Conservation (phyloP, 2,888 invertebrate genomes). For the Pyralis farinalis region DNA sequence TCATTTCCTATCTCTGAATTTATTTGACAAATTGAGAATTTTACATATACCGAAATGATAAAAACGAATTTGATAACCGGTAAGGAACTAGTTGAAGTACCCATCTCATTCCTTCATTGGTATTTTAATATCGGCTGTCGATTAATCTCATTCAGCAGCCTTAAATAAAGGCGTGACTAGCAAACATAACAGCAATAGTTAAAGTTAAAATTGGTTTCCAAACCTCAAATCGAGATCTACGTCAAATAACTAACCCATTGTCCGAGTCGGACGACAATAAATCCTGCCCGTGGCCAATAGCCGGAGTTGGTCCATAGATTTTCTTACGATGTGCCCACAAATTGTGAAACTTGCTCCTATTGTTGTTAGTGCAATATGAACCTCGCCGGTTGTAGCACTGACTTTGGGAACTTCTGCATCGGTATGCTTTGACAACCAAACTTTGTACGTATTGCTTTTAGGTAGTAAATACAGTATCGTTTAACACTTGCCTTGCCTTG, state of each 20-base stretch:
- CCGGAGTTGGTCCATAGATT: constrained; percentile 47
- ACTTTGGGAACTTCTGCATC: constrained; percentile 11
- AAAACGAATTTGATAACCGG: too few relatives aligned
- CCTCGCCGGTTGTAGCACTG: constrained; percentile 11
- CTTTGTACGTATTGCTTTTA: too few relatives aligned
- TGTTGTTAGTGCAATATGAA: constrained; percentile 63
- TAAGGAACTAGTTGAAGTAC: too few relatives aligned
- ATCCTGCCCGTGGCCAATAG: constrained; percentile 52
- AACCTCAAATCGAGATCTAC: constrained; percentile 4
- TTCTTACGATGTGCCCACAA: constrained; percentile 53
- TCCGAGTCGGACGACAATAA: constrained; percentile 54
- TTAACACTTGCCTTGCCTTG: too few relatives aligned
- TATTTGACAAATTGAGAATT: too few relatives aligned
- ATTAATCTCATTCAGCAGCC: too few relatives aligned
- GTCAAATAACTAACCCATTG: constrained; percentile 51
- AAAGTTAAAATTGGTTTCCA: not conserved
- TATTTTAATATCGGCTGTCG: too few relatives aligned
- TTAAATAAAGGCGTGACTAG: not conserved
- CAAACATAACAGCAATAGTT: not conserved
- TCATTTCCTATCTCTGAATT: too few relatives aligned
- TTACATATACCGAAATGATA: too few relatives aligned
- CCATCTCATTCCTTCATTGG: too few relatives aligned
- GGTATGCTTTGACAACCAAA: constrained; percentile 11
- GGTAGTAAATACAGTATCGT: too few relatives aligned
- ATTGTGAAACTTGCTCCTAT: constrained; percentile 54